Evolutionary conservation across 1,140 invertebrate genomes (phyloP).

Genomic region (Lepidostoma basale): DNA sequence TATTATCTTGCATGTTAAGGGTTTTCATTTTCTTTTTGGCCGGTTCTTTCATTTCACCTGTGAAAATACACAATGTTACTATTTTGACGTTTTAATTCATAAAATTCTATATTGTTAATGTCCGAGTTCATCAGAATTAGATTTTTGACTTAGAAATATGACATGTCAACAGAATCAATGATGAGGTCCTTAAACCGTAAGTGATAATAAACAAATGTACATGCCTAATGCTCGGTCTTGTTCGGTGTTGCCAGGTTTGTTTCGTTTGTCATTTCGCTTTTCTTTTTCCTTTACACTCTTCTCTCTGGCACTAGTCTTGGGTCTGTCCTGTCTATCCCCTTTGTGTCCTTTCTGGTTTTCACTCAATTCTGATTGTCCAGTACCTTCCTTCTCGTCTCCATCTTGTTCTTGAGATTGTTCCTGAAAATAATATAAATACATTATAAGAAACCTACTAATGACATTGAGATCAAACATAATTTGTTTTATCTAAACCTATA

Average conservation of each 20-base stretch:
- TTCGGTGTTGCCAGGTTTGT: conserved; percentile 66
- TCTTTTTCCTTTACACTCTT: conserved; percentile 48
- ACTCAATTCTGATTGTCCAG: conserved; percentile 65
- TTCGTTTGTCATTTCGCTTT: conserved; percentile 51
- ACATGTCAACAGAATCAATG: background rate
- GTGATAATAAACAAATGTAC: conserved; percentile 25
- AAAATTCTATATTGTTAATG: too few relatives aligned
- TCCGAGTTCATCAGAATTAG: background rate
- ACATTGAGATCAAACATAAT: background rate
- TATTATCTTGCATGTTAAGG: conserved; percentile 56
- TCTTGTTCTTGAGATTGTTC: conserved; percentile 60
- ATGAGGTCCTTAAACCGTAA: too few relatives aligned
- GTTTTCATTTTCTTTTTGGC: conserved; percentile 69
- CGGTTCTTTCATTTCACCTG: conserved; percentile 64
- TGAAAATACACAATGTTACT: conserved; percentile 18
- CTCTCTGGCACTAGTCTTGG: conserved; percentile 48
- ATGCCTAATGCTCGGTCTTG: conserved; percentile 67
- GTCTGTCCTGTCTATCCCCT: conserved; percentile 59
- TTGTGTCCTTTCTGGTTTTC: conserved; percentile 67
- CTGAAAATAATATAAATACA: conserved; percentile 46
- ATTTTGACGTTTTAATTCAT: background rate
- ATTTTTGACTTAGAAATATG: background rate
- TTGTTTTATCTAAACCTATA: background rate
- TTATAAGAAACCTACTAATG: background rate
- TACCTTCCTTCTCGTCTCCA: conserved; percentile 66